Evolutionary conservation across 2,888 invertebrate genomes (phyloP), one percentile per base, ranked within the genome.

Genomic region (Mesorhabditis sp.): DNA sequence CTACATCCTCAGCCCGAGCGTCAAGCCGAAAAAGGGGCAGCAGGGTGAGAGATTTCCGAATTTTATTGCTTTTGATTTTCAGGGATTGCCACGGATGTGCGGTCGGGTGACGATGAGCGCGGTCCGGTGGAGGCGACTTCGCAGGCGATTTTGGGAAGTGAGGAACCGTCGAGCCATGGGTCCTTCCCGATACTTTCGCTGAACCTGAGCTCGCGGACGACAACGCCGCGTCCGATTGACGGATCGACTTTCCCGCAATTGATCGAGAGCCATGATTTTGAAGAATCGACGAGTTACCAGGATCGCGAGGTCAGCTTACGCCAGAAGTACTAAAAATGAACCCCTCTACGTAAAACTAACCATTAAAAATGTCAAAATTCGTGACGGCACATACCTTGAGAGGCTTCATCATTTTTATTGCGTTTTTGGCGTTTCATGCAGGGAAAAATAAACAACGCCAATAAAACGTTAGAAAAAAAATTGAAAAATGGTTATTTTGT

Each of bases 41-140:
- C 58, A 50, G 10, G 58, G 58, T 50, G 2, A 50, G n/a, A 50
- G 10, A 50, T 50, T n/a, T 50, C 1, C n/a, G 10, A 50, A 50
- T 50, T n/a, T 50, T 50, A 50, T 28, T 28, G 28, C 1, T 13
- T n/a, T 13, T 13, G n/a, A 50, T 10, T 50, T 50, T n/a, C n/a
- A 50, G 58, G 58, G n/a, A 50, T 50, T 13, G 58, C 58, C 10
- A 50, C 58, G n/a, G 58, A 50, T 50, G 58, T 50, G 58, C 58
- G 58, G 58, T 13, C 7, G 7, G 58, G n/a, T n/a, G 58, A 50
- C 7, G 58, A 50, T 50, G 10, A 10, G n/a, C 28, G 28, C 28
- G 28, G 28, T 28, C 58, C 58, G n/a, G 58, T 50, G 10, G n/a
- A 10, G n/a, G 10, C 58, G 58, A 50, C 58, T 50, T n/a, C 58